Evolutionary conservation across 2,888 invertebrate genomes (phyloP), one percentile per base, ranked within the genome.

Genomic region (Acleris sparsana): DNA sequence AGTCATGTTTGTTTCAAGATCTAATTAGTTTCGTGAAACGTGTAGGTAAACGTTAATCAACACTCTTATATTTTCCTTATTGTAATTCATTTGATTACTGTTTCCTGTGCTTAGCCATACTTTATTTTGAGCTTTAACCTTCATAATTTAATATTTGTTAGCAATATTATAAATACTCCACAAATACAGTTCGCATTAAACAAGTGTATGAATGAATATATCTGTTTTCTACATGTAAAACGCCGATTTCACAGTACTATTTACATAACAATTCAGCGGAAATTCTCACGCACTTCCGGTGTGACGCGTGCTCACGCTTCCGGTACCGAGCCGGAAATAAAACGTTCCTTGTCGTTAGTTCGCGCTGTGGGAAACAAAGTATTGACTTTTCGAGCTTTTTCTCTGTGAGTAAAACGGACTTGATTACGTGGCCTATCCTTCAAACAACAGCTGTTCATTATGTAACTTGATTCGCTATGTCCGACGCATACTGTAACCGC

Each of bases 201-300:
- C 13, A 39, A 39, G 33, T 39, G 13, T 3, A 13, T 39, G 4
- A 39, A 13, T 39, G 9, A 1, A 33, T 39, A 2, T 25, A 52
- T 25, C 49, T 51, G 25, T 43, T 63, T 49, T 49, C 13, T 44
- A 25, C 16, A 46, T 22, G 20, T 62, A 60, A 49, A 49, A 22
- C 18, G 43, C 44, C 44, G 49, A 46, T 52, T 56, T 53, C 20
- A 58, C 33, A 33, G 46, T 67, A 20, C 20, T 55, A 64, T 63
- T 61, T 62, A 57, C 60, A 61, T 70, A 68, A 72, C 68, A 67
- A 72, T 70, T 75, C 65, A 75, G 69, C 76, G 79, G 80, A 80
- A 82, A 85, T 69, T 77, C 74, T 62, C 71, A 72, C 74, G 71
- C 68, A 70, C 69, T 83, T 80, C 83, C 83, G 76, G 69, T 59